phyloP scores from a whole-genome alignment of 2,113 vertebrate genomes.

The Australoheros scitulus region DNA sequence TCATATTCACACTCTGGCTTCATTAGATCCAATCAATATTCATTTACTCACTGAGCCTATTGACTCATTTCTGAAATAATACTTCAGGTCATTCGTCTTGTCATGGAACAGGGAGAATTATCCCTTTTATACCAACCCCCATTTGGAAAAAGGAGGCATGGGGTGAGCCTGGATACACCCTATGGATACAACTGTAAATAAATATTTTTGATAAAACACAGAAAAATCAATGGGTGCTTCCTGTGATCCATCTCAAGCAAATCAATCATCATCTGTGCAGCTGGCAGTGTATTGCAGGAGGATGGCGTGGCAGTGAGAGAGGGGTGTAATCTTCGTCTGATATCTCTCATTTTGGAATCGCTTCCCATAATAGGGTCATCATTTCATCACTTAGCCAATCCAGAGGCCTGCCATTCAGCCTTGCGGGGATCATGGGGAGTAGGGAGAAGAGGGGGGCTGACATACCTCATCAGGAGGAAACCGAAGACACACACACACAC shows the following conservation, averaged over 20 bases:
- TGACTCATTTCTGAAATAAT: slow-evolving; percentile 98
- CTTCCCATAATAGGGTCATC: slow-evolving; percentile 98
- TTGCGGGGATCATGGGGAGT: slow-evolving; percentile 70
- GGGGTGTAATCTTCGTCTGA: slow-evolving; percentile 90
- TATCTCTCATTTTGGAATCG: slow-evolving; percentile 93
- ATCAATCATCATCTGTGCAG: slow-evolving; percentile 95
- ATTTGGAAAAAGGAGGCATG: slow-evolving; percentile 19
- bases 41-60: slow-evolving; percentile 96
- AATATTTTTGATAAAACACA: slow-evolving; percentile 97
- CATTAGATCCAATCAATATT: slow-evolving; percentile 99
- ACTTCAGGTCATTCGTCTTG: slow-evolving; percentile 97
- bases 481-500: slow-evolving; percentile 41
- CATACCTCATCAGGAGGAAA: slow-evolving; percentile 54
- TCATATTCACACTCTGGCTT: slow-evolving; percentile 94
- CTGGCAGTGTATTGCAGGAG: slow-evolving; percentile 84
- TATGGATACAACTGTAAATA: slow-evolving; percentile 97
- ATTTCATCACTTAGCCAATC: slow-evolving; percentile 94
- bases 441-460: slow-evolving; percentile 32
- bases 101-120: slow-evolving; percentile 91
- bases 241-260: slow-evolving; percentile 95
- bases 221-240: slow-evolving; percentile 99
- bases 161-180: slow-evolving; percentile 84
- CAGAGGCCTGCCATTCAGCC: slow-evolving; percentile 84
- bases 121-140: slow-evolving; percentile 76
- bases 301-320: slow-evolving; percentile 80